phyloP scores from a whole-genome alignment of 2,888 invertebrate species.

The Acronicta aceris region DNA sequence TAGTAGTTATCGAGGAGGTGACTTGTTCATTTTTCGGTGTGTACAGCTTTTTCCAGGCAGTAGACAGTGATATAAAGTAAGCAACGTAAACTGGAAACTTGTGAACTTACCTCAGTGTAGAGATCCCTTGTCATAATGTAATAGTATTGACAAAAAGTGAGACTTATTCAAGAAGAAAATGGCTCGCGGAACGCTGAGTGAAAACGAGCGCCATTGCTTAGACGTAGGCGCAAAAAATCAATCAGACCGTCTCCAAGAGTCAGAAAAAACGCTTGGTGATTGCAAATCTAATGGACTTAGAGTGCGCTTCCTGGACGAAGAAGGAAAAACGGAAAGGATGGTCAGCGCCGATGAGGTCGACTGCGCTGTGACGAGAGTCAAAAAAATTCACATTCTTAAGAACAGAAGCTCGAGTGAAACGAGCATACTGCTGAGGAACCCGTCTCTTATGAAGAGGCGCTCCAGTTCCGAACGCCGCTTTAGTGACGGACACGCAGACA shows the following conservation, averaged over 20 bases:
- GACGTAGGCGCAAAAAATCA: constrained; percentile 79
- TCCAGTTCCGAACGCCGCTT: constrained; percentile 76
- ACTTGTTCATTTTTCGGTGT: constrained; percentile 67
- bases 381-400: constrained; percentile 86
- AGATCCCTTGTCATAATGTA: constrained; percentile 67
- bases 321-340: constrained; percentile 85
- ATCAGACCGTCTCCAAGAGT: constrained; percentile 76
- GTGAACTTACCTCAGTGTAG: constrained; percentile 50
- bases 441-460: constrained; percentile 80
- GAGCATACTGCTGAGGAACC: constrained; percentile 82
- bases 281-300: constrained; percentile 78
- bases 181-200: constrained; percentile 85
- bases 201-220: constrained; percentile 83
- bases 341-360: constrained; percentile 85
- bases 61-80: constrained; percentile 51
- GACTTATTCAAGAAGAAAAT: constrained; percentile 70
- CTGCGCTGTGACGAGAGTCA: constrained; percentile 80
- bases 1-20: constrained; percentile 75
- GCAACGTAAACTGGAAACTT: constrained; percentile 52
- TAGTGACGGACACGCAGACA: constrained; percentile 74
- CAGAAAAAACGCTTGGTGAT: constrained; percentile 74
- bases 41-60: constrained; percentile 56
- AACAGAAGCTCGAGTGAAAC: constrained; percentile 87
- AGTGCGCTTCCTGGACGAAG: constrained; percentile 85
- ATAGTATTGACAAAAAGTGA: constrained; percentile 54